Evolutionary conservation across 1,140 invertebrate genomes (phyloP), one percentile per base, ranked within the genome.

Genomic region (Hyphantria cunea): DNA sequence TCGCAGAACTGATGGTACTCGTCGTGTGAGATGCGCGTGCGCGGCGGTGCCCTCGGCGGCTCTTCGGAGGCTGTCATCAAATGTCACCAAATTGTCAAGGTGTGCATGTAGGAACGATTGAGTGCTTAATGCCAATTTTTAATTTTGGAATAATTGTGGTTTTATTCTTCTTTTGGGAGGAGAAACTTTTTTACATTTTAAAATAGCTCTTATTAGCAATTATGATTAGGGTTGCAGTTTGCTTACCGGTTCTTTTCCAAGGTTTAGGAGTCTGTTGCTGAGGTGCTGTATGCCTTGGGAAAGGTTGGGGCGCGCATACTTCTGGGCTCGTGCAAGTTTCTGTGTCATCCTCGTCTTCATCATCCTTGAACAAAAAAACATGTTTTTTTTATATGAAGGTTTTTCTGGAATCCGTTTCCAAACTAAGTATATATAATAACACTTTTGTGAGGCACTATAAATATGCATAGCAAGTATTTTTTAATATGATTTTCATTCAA

Each of bases 1-100:
- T 95, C 95, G 88, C 93, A 95, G 90, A 95, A 95, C 82, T 94
- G 93, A 82, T 95, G 94, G 84, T 95, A 95, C 78, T 96, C 95
- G 80, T 95, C 93, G 77, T 93, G 92, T 4, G 93, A 94, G 68
- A 94, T 92, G 71, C 91, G 84, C 12, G 89, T 82, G 64, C 90
- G 83, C 39, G 90, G 90, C 62, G 90, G 90, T 52, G 89, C 86
- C 15, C 89, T 81, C 14, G 89, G 91, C 48, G 84, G 77, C 58
- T 74, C 79, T 73, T 80, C 81, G 58, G 76, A 66, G 65, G 68
- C 13, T 52, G 48, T 59, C 61, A 73, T 47, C 67, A 63, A 62
- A 60, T 55, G 45, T 49, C 45, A 55, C 11, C 34, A 48, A 32
- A 49, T 39, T 37, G 45, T 14, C 63, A 54, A 64, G 55, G 68